Percentiles rank a stretch among this genome's conserved stretches.
These are phyloP conservation scores for Sphaeridia pumilis DNA, from an alignment of 2,888 invertebrate genomes.

Conservation along the genomic window DNA sequence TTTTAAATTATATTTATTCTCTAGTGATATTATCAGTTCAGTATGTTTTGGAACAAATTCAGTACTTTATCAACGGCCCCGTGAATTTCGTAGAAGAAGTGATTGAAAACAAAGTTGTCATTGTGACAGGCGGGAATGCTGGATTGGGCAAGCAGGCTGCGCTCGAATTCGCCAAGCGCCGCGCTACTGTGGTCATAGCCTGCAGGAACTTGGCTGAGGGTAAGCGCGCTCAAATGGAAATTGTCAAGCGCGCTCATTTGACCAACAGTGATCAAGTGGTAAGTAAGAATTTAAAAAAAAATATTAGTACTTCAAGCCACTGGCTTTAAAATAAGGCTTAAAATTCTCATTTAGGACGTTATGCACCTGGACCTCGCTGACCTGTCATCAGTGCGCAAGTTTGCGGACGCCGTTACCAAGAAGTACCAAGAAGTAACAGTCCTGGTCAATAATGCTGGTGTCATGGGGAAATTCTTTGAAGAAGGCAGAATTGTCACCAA, in stretches of 20 bases:
- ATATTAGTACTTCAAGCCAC: not conserved
- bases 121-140: slow-evolving; percentile 4
- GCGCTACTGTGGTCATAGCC: slow-evolving; percentile 21
- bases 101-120: slow-evolving; percentile 3
- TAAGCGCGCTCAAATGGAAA: slow-evolving; percentile 18
- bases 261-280: not conserved
- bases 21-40: not conserved
- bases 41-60: not conserved
- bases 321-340: not conserved
- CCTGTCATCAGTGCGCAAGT: slow-evolving; percentile 20
- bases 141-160: slow-evolving; percentile 21
- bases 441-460: slow-evolving; percentile 24
- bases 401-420: slow-evolving; percentile 13
- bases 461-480: too few species aligned
- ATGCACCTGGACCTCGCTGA: slow-evolving; percentile 19
- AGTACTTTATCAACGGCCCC: not conserved
- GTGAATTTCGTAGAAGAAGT: not conserved
- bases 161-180: slow-evolving; percentile 15
- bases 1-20: not conserved
- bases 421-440: slow-evolving; percentile 20
- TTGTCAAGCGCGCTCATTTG: slow-evolving; percentile 6
- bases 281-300: not conserved
- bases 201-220: slow-evolving; percentile 20
- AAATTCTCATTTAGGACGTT: slow-evolving; percentile 12
- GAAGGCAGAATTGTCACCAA: too few species aligned